Conservation (phyloP, 2,113 vertebrate species). For the Urocolius indicus region DNA sequence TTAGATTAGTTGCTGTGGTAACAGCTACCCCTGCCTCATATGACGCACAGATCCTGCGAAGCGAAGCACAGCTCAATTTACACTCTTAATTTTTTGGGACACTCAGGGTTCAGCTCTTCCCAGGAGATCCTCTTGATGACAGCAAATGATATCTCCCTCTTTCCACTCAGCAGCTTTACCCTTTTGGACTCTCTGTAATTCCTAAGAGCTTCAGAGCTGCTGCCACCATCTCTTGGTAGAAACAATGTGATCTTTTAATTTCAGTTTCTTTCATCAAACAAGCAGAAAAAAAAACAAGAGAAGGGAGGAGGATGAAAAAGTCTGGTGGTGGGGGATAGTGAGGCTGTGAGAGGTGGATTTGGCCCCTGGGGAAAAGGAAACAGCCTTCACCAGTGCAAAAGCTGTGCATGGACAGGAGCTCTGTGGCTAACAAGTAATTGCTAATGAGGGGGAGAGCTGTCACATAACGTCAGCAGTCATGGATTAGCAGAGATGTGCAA, state of each 20-base stretch:
- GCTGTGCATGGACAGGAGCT: not conserved
- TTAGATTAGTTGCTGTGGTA: conserved; percentile 50
- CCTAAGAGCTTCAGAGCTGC: not conserved
- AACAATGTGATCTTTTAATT: not conserved
- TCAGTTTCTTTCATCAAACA: not conserved
- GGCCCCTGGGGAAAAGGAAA: not conserved
- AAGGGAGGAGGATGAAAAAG: not conserved
- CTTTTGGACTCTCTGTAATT: not conserved
- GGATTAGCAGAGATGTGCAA: not conserved
- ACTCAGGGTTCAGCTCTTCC: conserved; percentile 46
- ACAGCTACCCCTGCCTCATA: conserved; percentile 57
- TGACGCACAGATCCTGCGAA: conserved; percentile 55
- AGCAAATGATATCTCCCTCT: conserved; percentile 15
- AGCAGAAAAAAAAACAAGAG: not conserved
- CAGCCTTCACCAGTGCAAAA: not conserved
- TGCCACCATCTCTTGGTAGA: not conserved
- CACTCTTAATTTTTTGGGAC: conserved; percentile 60
- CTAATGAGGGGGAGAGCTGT: not conserved
- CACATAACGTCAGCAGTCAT: not conserved
- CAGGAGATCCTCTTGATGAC: conserved; percentile 44
- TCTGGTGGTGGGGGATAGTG: not conserved
- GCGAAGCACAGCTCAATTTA: conserved; percentile 51
- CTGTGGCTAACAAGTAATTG: not conserved
- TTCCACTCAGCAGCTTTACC: conserved; percentile 1
- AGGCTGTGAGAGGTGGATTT: not conserved